A percentile compares a stretch with the other conserved stretches of the same genome.
These are phyloP conservation scores for Melanogrammus aeglefinus DNA, from an alignment of 2,797 vertebrate species.

Conservation along the genomic window DNA sequence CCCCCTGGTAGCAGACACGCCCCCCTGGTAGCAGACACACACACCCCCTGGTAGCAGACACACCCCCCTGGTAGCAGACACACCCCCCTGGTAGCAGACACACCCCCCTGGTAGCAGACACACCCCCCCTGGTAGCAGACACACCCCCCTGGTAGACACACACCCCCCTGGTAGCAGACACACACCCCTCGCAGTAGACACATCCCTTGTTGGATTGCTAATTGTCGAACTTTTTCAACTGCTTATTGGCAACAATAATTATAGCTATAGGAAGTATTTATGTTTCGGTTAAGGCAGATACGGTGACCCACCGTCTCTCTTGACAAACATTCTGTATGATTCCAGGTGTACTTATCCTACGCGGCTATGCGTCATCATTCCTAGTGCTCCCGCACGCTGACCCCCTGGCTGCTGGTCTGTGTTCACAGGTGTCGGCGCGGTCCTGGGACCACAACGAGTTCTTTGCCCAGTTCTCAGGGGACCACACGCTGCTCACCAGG, in stretches of 20 bases:
- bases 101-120: no score
- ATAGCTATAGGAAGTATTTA: neutral
- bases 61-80: no score
- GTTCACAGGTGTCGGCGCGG: conserved; percentile 86
- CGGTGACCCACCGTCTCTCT: neutral
- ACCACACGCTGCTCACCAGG: conserved; percentile 87
- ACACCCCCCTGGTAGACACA: no score
- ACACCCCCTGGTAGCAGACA: no score
- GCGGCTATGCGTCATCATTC: neutral
- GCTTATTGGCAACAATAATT: neutral
- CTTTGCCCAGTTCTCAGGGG: conserved; percentile 97
- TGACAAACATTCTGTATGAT: neutral
- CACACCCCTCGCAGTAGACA: no score
- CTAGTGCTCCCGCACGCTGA: neutral
- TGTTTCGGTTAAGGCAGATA: neutral
- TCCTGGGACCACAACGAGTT: conserved; percentile 99
- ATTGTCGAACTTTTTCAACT: no score
- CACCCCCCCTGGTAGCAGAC: no score
- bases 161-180: no score
- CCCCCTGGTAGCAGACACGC: no score
- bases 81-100: no score
- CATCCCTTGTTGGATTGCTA: no score
- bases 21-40: no score
- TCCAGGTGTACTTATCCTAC: neutral
- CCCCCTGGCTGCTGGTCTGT: neutral